Evolutionary conservation across 2,888 invertebrate species (phyloP).

Genomic region (Neelides folsomi): DNA sequence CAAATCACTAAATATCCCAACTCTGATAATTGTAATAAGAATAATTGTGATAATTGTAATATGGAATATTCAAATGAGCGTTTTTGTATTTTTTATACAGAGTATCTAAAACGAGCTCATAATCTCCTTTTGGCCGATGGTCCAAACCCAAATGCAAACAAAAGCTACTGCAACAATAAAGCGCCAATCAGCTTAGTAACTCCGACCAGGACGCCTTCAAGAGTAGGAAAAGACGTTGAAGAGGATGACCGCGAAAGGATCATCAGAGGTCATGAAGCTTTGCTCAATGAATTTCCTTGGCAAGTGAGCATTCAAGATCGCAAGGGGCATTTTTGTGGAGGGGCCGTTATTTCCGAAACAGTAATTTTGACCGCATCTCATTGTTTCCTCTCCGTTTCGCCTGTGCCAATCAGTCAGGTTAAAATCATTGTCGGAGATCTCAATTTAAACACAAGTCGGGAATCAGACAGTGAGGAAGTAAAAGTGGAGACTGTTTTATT

Average conservation of each 20-base stretch:
- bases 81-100: slow-evolving; percentile 10
- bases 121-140: slow-evolving; percentile 20
- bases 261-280: slow-evolving; percentile 36
- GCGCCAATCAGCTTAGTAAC: slow-evolving; percentile 4
- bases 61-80: too few relatives aligned
- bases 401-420: slow-evolving; percentile 19
- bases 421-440: slow-evolving; percentile 34
- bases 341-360: slow-evolving; percentile 36
- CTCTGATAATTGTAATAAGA: too few relatives aligned
- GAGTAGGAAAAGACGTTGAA: slow-evolving; percentile 7
- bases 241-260: slow-evolving; percentile 32
- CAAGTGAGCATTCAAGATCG: slow-evolving; percentile 37
- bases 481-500: slow-evolving; percentile 35
- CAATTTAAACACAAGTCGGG: slow-evolving; percentile 34
- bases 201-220: neutral
- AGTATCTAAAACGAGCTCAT: slow-evolving; percentile 29
- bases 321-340: slow-evolving; percentile 38
- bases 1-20: too few relatives aligned
- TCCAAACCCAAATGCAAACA: slow-evolving; percentile 20
- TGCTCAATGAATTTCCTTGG: slow-evolving; percentile 37
- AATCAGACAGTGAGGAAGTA: slow-evolving; percentile 31
- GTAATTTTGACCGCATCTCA: slow-evolving; percentile 38
- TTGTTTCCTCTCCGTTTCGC: slow-evolving; percentile 34
- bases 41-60: too few relatives aligned
- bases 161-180: slow-evolving; percentile 19